Evolutionary conservation across 2,797 vertebrate species (phyloP).

Genomic region (Balearica regulorum): DNA sequence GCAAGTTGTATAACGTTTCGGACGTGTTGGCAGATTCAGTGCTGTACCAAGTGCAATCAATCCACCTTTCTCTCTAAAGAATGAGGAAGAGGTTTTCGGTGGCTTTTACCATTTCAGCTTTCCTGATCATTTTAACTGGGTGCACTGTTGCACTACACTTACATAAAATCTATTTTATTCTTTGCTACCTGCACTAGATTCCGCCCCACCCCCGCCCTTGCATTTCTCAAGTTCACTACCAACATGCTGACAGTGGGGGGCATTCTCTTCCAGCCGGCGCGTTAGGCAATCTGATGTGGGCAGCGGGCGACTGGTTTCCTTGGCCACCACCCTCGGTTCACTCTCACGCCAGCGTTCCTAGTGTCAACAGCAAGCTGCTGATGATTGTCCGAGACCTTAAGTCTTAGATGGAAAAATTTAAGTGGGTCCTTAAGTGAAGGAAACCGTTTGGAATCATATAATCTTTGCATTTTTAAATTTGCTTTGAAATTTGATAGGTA

Average conservation of each 20-base stretch:
- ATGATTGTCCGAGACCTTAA: not conserved
- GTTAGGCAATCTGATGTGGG: not conserved
- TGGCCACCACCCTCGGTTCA: not conserved
- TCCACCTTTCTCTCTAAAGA: not conserved
- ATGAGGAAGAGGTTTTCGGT: not conserved
- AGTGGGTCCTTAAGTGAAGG: not conserved
- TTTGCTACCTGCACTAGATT: not conserved
- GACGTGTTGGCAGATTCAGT: not conserved
- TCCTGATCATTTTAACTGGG: not conserved
- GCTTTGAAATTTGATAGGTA: not conserved
- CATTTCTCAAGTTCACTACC: not conserved
- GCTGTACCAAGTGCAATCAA: not conserved
- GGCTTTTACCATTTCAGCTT: not conserved
- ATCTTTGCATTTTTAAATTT: not conserved
- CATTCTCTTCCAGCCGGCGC: not conserved
- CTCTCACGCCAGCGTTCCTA: not conserved
- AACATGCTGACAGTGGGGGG: not conserved
- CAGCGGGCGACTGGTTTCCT: not conserved
- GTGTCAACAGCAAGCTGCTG: not conserved
- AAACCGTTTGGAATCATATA: not conserved
- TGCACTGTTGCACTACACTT: not conserved
- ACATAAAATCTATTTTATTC: not conserved
- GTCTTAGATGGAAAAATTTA: not conserved
- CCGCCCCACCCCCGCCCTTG: too few relatives aligned
- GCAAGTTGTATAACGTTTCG: not conserved